A percentile compares a stretch with the other conserved stretches of the same genome.
phyloP scores from a whole-genome alignment of 2,888 invertebrate genomes.

The Perdita meconis region DNA sequence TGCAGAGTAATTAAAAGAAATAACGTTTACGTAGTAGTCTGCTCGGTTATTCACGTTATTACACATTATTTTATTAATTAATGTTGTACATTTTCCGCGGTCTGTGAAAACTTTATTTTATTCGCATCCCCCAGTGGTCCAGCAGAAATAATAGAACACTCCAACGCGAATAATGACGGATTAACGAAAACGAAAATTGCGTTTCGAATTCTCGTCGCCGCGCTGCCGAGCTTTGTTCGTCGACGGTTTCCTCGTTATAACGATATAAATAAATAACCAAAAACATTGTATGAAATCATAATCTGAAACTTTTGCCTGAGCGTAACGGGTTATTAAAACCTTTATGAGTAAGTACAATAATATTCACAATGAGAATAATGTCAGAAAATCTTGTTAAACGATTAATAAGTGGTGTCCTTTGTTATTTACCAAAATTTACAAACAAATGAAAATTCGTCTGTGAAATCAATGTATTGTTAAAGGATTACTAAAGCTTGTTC shows the following conservation, averaged over 20 bases:
- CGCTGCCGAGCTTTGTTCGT: not conserved
- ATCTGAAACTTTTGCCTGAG: conserved; percentile 18
- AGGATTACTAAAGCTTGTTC: too few species aligned
- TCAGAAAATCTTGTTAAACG: not conserved
- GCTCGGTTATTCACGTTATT: too few species aligned
- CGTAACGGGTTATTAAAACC: conserved; percentile 17
- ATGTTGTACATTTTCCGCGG: not conserved
- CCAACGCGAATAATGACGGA: not conserved
- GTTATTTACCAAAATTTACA: too few species aligned
- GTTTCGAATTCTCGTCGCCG: conserved; percentile 13
- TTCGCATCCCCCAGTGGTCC: not conserved
- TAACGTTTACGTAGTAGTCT: too few species aligned
- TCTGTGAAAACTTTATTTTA: not conserved
- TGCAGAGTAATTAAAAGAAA: too few species aligned
- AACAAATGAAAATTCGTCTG: too few species aligned
- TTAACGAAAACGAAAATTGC: conserved; percentile 24
- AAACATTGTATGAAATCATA: conserved; percentile 23
- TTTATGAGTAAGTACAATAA: conserved; percentile 2
- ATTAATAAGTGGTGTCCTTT: too few species aligned
- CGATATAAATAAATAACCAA: conserved; percentile 9
- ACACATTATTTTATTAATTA: not conserved
- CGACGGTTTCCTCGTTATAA: not conserved
- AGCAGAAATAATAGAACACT: not conserved
- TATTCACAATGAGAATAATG: conserved; percentile 11
- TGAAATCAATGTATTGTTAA: too few species aligned